Conservation (phyloP, 2,888 invertebrate genomes). For the Resseliella maxima region DNA sequence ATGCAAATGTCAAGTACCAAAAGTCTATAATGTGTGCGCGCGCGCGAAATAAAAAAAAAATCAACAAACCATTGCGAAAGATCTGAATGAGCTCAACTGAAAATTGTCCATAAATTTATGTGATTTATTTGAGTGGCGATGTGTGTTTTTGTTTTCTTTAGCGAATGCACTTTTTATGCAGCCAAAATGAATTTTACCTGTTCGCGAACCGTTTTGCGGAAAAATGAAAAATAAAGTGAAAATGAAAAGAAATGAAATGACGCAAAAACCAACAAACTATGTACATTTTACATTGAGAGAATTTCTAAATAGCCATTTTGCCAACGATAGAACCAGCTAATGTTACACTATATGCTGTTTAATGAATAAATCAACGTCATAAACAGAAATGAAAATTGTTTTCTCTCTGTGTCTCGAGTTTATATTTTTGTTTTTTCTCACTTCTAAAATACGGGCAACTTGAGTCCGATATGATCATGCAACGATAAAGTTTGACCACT, state of each 20-base stretch:
- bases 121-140: slow-evolving; percentile 23
- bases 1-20: slow-evolving; percentile 40
- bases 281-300: neutral
- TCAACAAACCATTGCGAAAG: neutral
- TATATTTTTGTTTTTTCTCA: neutral
- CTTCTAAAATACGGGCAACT: neutral
- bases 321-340: neutral
- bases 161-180: neutral
- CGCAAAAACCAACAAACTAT: neutral
- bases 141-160: neutral
- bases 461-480: neutral
- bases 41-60: too few species aligned
- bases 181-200: slow-evolving; percentile 39
- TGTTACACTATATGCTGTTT: slow-evolving; percentile 3
- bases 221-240: slow-evolving; percentile 13
- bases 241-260: slow-evolving; percentile 46
- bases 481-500: slow-evolving; percentile 14
- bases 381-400: slow-evolving; percentile 51
- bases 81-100: slow-evolving; percentile 28
- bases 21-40: slow-evolving; percentile 1
- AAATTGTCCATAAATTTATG: slow-evolving; percentile 47
- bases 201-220: neutral
- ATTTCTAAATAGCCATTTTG: neutral
- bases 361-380: slow-evolving; percentile 51
- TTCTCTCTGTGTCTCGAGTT: neutral